Evolutionary conservation across 2,113 vertebrate species (phyloP).

Genomic region (Procavia capensis): DNA sequence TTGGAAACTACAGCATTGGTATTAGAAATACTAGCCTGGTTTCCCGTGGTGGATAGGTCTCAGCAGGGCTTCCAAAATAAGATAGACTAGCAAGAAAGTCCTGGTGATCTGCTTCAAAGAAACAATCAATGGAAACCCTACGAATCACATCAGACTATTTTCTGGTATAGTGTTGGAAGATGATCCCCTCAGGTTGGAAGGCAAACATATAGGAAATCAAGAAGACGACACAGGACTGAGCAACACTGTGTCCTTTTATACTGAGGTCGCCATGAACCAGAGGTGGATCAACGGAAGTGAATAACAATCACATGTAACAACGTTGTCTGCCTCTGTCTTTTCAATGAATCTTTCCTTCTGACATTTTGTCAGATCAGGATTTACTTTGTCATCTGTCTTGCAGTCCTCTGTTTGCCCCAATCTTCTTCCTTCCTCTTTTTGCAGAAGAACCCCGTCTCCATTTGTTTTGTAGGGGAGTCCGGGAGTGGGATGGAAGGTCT

Average conservation of each 20-base stretch:
- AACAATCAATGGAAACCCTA: too few relatives aligned
- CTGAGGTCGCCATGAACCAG: neutral
- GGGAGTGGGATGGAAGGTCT: neutral
- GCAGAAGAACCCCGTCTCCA: neutral
- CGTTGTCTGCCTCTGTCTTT: neutral
- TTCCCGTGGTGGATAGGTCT: too few relatives aligned
- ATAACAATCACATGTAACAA: neutral
- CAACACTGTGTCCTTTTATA: neutral
- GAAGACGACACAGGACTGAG: neutral
- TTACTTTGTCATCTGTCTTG: neutral
- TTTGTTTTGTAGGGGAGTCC: neutral
- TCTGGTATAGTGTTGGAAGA: too few relatives aligned
- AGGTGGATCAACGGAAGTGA: too few relatives aligned
- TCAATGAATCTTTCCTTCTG: neutral
- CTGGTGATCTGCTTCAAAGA: too few relatives aligned
- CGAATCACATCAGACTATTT: too few relatives aligned
- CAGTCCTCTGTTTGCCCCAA: neutral
- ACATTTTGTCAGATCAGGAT: neutral
- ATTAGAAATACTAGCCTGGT: too few relatives aligned
- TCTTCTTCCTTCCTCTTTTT: neutral
- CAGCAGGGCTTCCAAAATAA: too few relatives aligned
- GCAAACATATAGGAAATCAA: neutral
- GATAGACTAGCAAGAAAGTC: too few relatives aligned
- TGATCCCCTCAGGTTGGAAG: too few relatives aligned
- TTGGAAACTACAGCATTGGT: too few relatives aligned